Conservation (phyloP, 2,888 invertebrate genomes). For the Margaritifera margaritifera region DNA sequence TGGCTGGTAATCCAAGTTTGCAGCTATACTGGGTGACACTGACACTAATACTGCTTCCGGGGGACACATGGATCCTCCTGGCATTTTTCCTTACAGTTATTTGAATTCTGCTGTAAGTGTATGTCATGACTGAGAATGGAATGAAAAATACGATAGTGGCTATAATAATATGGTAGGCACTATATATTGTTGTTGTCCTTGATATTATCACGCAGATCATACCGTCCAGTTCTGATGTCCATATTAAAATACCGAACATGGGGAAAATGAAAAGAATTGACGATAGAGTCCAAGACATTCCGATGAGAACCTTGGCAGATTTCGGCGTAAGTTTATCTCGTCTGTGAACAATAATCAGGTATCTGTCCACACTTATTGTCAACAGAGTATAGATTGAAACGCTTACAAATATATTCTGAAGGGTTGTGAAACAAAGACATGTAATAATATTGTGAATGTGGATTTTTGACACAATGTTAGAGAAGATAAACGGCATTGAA, state of each 20-base stretch:
- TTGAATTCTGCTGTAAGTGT: constrained; percentile 53
- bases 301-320: constrained; percentile 42
- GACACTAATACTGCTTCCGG: constrained; percentile 32
- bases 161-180: constrained; percentile 37
- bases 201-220: constrained; percentile 9
- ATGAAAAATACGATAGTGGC: constrained; percentile 47
- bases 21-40: constrained; percentile 42
- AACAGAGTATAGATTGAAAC: constrained; percentile 55
- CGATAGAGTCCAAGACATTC: constrained; percentile 44
- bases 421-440: constrained; percentile 29
- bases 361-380: constrained; percentile 62
- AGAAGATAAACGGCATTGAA: constrained; percentile 54
- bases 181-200: constrained; percentile 5
- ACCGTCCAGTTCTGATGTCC: too few species aligned
- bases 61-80: constrained; percentile 45
- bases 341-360: constrained; percentile 57
- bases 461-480: constrained; percentile 30
- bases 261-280: constrained; percentile 1
- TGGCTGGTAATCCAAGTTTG: constrained; percentile 33
- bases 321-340: constrained; percentile 51
- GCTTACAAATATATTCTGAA: constrained; percentile 49
- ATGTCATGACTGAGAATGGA: constrained; percentile 53
- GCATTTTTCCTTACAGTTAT: constrained; percentile 48
- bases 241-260: too few species aligned
- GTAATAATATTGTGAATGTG: neutral